phyloP scores from a whole-genome alignment of 2,888 invertebrate species.

The Acanthococcus lagerstroemiae region DNA sequence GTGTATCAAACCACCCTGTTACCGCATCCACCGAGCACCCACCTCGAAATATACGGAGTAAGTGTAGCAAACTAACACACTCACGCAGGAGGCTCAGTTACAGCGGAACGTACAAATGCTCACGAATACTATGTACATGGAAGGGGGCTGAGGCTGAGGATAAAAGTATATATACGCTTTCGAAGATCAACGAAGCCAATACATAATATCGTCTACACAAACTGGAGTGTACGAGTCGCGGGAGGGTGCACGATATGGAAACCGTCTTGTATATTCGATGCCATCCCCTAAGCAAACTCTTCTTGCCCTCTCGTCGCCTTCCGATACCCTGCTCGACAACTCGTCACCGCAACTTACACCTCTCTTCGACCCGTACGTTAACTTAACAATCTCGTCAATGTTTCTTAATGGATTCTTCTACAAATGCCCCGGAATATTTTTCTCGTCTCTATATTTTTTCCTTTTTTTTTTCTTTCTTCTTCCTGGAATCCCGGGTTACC shows the following conservation, averaged over 20 bases:
- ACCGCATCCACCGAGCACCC: background rate
- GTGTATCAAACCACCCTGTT: background rate
- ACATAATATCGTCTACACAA: background rate
- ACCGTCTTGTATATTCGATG: background rate
- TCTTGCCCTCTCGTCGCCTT: background rate
- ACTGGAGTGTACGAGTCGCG: background rate
- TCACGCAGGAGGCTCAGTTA: background rate
- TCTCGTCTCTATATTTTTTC: too few species aligned
- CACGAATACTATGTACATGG: too few species aligned
- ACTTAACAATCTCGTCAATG: conserved; percentile 24
- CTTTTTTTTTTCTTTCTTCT: too few species aligned
- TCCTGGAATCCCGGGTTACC: too few species aligned
- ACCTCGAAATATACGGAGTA: background rate
- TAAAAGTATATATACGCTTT: background rate
- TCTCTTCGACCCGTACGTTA: conserved; percentile 3
- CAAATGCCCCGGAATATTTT: conserved; percentile 8
- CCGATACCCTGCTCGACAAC: conserved; percentile 7
- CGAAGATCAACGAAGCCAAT: background rate
- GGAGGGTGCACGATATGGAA: background rate
- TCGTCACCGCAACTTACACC: conserved; percentile 18
- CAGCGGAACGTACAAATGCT: background rate
- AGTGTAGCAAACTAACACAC: background rate
- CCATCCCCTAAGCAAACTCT: background rate
- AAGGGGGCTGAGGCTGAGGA: background rate
- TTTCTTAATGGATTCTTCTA: conserved; percentile 22